A percentile compares a stretch with the other conserved stretches of the same genome.
Conservation (phyloP, 2,888 invertebrate species). For the Liodrosophila aerea region DNA sequence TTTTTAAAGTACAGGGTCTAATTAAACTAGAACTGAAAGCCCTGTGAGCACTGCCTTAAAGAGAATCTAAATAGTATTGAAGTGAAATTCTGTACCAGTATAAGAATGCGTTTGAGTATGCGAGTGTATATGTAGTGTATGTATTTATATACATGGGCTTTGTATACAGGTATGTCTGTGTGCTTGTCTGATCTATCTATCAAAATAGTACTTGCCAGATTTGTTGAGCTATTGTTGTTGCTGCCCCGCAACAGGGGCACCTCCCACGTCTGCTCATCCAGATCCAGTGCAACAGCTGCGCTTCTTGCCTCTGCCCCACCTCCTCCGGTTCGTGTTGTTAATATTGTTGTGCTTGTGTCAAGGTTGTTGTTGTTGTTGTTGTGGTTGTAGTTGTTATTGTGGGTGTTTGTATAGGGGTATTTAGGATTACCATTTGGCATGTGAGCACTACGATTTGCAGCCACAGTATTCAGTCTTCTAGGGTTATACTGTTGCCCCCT, state of each 20-base stretch:
- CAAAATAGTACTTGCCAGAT: constrained; percentile 41
- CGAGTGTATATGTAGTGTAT: no score
- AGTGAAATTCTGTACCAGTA: no score
- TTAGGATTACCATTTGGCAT: constrained; percentile 51
- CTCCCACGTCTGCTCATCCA: constrained; percentile 74
- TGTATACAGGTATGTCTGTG: background rate
- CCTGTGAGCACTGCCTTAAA: no score
- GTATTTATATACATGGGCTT: background rate
- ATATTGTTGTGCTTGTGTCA: constrained; percentile 17
- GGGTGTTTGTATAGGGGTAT: constrained; percentile 26
- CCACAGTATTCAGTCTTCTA: constrained; percentile 52
- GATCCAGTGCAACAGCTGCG: constrained; percentile 23
- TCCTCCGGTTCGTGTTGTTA: constrained; percentile 14
- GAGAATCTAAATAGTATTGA: no score
- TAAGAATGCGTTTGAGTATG: no score
- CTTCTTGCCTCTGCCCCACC: constrained; percentile 11
- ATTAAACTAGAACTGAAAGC: no score
- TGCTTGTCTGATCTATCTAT: background rate
- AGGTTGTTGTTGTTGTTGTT: constrained; percentile 14
- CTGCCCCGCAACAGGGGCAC: constrained; percentile 63
- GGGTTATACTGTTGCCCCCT: constrained; percentile 19
- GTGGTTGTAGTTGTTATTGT: constrained; percentile 25
- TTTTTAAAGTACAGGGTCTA: no score
- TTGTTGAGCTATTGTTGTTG: constrained; percentile 40
- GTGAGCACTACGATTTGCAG: constrained; percentile 23